Percentiles rank a stretch among this genome's conserved stretches.
phyloP scores from a whole-genome alignment of 1,140 invertebrate genomes.

The Hermatobates lingyangjiaoensis region DNA sequence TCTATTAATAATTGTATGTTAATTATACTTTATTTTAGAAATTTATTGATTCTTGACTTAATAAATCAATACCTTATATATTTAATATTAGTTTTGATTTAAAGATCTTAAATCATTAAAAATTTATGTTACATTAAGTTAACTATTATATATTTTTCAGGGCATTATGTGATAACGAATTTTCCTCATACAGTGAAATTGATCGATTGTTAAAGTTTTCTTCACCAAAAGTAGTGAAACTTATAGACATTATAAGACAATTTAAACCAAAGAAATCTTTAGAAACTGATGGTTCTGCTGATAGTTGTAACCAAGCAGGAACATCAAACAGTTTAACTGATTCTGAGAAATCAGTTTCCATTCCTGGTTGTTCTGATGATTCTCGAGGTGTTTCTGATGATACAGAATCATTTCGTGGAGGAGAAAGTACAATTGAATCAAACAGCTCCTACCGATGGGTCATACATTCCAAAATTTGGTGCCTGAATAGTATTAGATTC shows the following conservation, averaged over 20 bases:
- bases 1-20: background rate
- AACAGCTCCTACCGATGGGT: background rate
- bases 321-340: background rate
- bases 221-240: conserved; percentile 56
- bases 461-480: no score
- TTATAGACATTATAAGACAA: conserved; percentile 54
- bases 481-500: no score
- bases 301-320: background rate
- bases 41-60: background rate
- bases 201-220: conserved; percentile 54
- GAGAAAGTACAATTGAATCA: background rate
- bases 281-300: conserved; percentile 31
- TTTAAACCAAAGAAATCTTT: conserved; percentile 34
- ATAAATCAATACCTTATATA: background rate
- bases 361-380: background rate
- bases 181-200: conserved; percentile 46
- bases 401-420: background rate
- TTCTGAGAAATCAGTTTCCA: background rate
- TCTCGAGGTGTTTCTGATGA: background rate
- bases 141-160: conserved; percentile 25
- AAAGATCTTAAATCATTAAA: background rate
- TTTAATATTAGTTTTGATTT: background rate
- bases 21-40: conserved; percentile 16
- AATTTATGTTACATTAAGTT: background rate
- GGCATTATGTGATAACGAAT: conserved; percentile 44